These are phyloP conservation scores for Ginglymostoma cirratum DNA, from an alignment of 2,113 vertebrate species.

Conservation along the genomic window DNA sequence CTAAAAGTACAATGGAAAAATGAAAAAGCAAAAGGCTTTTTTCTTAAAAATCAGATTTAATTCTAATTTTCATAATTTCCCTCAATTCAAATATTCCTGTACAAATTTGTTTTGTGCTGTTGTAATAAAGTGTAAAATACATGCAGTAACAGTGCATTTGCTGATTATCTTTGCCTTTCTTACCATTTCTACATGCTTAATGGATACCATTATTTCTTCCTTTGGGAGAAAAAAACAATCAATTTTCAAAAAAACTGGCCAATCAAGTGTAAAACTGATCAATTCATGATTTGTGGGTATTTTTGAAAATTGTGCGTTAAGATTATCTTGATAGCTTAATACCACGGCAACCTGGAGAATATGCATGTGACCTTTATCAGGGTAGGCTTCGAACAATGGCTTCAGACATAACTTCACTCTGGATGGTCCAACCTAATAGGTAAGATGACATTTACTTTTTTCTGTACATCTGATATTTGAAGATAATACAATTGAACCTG, in stretches of 20 bases:
- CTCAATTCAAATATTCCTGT: neutral
- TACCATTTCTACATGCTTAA: neutral
- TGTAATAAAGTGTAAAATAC: neutral
- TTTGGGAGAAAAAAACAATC: neutral
- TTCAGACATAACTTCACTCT: neutral
- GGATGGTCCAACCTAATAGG: neutral
- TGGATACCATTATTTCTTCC: neutral
- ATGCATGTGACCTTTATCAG: neutral
- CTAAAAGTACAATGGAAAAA: neutral
- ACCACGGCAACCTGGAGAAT: neutral
- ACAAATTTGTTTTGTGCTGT: neutral
- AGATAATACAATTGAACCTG: neutral
- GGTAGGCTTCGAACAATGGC: neutral
- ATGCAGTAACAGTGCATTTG: neutral
- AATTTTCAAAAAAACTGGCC: neutral
- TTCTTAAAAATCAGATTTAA: neutral
- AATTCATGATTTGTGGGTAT: neutral
- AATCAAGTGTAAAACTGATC: neutral
- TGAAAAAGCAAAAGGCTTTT: neutral
- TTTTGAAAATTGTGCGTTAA: neutral
- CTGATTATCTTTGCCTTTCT: neutral
- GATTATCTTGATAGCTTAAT: neutral
- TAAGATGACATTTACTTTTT: neutral
- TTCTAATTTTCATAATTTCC: too few relatives aligned
- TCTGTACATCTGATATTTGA: neutral